These are phyloP conservation scores for Cyclura pinguis DNA, from an alignment of 2,797 vertebrate genomes.

Conservation along the genomic window DNA sequence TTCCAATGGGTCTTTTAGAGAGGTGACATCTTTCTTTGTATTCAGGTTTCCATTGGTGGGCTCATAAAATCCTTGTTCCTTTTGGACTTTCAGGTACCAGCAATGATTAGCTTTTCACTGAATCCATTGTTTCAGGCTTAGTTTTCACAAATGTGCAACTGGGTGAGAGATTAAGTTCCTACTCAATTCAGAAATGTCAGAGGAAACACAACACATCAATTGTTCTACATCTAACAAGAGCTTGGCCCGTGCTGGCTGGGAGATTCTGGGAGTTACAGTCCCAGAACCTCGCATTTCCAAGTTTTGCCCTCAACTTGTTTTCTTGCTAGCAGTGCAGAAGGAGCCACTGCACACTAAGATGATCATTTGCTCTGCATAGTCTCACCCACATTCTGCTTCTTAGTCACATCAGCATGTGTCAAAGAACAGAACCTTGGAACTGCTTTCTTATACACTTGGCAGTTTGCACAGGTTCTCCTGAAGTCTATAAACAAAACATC, in stretches of 20 bases:
- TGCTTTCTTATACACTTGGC: neutral
- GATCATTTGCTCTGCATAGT: neutral
- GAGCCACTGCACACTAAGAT: no score
- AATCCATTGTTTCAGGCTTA: neutral
- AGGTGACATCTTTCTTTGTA: neutral
- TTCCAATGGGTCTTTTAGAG: neutral
- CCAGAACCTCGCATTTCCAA: no score
- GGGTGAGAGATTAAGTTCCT: neutral
- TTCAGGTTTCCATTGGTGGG: neutral
- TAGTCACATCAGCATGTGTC: neutral
- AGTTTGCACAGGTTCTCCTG: conserved; percentile 31
- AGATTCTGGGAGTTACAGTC: no score
- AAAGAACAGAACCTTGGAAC: neutral
- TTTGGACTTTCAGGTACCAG: neutral
- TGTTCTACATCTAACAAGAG: neutral
- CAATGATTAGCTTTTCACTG: neutral
- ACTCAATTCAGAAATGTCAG: neutral
- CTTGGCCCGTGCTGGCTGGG: no score
- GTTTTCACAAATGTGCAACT: neutral
- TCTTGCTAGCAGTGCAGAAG: neutral
- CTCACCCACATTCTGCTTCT: neutral
- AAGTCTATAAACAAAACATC: conserved; percentile 47
- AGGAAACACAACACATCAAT: no score
- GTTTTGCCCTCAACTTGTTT: no score
- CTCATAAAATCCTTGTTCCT: neutral